Base-by-base conservation (phyloP, 2,113 vertebrate genomes). In the Chionomys nivalis region DNA sequence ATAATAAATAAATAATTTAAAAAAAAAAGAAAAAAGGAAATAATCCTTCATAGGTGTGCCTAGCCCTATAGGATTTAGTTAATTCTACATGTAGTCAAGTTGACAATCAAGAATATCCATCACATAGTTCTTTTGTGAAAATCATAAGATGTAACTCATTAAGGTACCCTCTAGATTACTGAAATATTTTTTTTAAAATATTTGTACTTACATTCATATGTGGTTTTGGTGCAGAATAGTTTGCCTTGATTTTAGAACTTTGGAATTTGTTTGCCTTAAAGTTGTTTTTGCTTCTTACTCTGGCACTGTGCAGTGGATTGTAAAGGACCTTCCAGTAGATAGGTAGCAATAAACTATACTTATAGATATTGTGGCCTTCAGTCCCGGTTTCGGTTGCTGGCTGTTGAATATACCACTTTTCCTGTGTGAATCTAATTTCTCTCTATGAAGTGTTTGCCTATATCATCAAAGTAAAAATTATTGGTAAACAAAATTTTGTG, bases 61-160 rank as follows among this genome's bases (percentile, higher is more conserved):
- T 33, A 52, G 47, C 26, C 75, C 5, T 52, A 21, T 78, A 13
- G 3, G 26, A 47, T 76, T 77, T 77, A 47, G 23, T 31, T 77
- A 14, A 77, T 47, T 77, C 42, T 28, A 77, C 26, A 31, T 47
- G 14, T 49, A 19, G 76, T 49, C 44, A 78, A 47, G 44, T 33
- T 49, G 31, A 36, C 47, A 55, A 79, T 33, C 49, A 36, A 12
- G 33, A 52, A 36, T 23, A 79, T 49, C 79, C 21, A 36, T 52
- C 33, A 94, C 52, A 70, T n/a, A 86, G 47, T 94, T 94, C 23
- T 73, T 91, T 10, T 21, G 14, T 70, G 31, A 63, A 95, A 52
- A 68, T 28, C 79, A 31, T 23, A n/a, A 77, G 23, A 91, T 70
- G 49, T 65, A 83, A 58, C 52, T 12, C 11, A 36, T 83, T 68